These are phyloP conservation scores for Seison nebaliae DNA, from an alignment of 1,140 invertebrate species.

Conservation along the genomic window DNA sequence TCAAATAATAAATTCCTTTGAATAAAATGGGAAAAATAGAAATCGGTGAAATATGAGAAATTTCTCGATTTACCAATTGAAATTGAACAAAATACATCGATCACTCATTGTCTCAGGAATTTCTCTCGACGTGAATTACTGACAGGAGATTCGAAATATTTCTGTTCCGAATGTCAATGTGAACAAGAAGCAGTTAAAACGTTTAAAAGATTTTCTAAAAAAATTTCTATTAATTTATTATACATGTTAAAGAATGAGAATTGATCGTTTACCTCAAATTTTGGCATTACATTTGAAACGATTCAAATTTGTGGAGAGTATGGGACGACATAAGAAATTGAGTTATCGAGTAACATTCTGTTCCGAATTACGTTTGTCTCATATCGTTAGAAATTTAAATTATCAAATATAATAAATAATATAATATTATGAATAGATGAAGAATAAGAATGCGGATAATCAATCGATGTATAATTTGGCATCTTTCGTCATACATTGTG, in stretches of 20 bases:
- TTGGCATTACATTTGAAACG: slow-evolving; percentile 84
- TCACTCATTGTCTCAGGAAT: slow-evolving; percentile 82
- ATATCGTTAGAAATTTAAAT: slow-evolving; percentile 50
- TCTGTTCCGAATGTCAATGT: slow-evolving; percentile 93
- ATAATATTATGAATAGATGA: slow-evolving; percentile 13
- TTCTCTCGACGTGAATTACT: slow-evolving; percentile 94
- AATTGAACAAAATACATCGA: slow-evolving; percentile 94
- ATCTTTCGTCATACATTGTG: slow-evolving; percentile 94
- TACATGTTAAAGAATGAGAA: slow-evolving; percentile 47
- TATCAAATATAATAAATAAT: background rate
- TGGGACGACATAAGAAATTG: slow-evolving; percentile 90
- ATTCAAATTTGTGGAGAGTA: slow-evolving; percentile 97
- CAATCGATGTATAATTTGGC: slow-evolving; percentile 90
- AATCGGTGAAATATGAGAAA: slow-evolving; percentile 97
- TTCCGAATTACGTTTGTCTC: slow-evolving; percentile 77
- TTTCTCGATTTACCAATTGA: slow-evolving; percentile 97
- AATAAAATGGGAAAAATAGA: background rate
- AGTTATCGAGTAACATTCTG: slow-evolving; percentile 96
- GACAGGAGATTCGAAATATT: slow-evolving; percentile 98
- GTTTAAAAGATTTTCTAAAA: slow-evolving; percentile 14
- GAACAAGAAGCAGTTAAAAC: slow-evolving; percentile 83
- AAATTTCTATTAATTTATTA: slow-evolving; percentile 2
- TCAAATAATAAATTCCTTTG: background rate
- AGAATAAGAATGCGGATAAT: slow-evolving; percentile 58
- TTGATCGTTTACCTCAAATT: slow-evolving; percentile 90